Percentiles rank a stretch among this genome's conserved stretches.
Conservation (phyloP, 2,888 invertebrate species). For the Neelides folsomi region DNA sequence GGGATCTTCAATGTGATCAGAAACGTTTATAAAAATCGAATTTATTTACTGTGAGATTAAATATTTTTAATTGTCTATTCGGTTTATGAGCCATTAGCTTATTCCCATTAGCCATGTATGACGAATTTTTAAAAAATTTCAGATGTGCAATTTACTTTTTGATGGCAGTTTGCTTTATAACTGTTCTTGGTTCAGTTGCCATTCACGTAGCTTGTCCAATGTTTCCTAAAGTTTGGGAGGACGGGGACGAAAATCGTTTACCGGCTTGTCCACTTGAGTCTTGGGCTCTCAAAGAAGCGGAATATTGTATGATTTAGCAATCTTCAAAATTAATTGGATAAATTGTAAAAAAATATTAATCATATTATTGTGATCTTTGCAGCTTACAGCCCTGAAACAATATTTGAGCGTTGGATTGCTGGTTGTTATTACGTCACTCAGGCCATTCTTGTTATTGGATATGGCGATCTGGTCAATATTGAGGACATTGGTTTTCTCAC, state of each 20-base stretch:
- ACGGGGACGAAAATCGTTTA: slow-evolving; percentile 16
- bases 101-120: no score
- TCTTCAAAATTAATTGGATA: no score
- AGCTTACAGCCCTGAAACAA: background rate
- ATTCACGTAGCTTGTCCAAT: slow-evolving; percentile 18
- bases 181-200: slow-evolving; percentile 12
- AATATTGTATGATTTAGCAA: background rate
- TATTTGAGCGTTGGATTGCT: slow-evolving; percentile 16
- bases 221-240: slow-evolving; percentile 13
- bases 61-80: background rate
- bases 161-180: slow-evolving; percentile 12
- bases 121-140: no score
- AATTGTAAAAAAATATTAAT: no score
- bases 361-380: background rate
- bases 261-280: slow-evolving; percentile 15
- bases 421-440: slow-evolving; percentile 27
- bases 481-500: slow-evolving; percentile 16
- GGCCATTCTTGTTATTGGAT: slow-evolving; percentile 27
- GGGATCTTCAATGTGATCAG: slow-evolving; percentile 19
- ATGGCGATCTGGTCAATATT: slow-evolving; percentile 26
- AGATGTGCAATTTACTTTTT: no score
- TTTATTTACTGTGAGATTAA: slow-evolving; percentile 15
- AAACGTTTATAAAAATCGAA: slow-evolving; percentile 18
- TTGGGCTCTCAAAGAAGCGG: slow-evolving; percentile 17
- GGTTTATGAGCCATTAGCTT: no score